phyloP scores from a whole-genome alignment of 2,113 vertebrate genomes.

The Eurystomus gularis region DNA sequence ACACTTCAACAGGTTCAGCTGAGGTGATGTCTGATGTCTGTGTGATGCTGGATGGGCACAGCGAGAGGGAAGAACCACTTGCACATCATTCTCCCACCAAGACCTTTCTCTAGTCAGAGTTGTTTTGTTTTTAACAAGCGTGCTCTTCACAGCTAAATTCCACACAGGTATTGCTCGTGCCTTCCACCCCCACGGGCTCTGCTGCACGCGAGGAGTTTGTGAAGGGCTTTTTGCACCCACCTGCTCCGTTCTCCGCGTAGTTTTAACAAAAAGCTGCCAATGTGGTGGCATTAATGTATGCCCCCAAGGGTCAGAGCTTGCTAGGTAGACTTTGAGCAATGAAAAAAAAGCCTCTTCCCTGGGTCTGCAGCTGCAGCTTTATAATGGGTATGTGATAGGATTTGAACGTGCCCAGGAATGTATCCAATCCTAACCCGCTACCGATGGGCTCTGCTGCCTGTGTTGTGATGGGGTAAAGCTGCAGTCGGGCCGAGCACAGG shows the following conservation, averaged over 20 bases:
- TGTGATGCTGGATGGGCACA: background rate
- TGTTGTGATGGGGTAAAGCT: background rate
- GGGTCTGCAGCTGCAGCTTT: background rate
- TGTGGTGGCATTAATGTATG: background rate
- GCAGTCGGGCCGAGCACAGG: background rate
- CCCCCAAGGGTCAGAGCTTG: background rate
- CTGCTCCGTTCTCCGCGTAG: background rate
- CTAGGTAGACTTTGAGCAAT: background rate
- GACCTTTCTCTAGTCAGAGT: background rate
- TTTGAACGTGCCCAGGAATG: background rate
- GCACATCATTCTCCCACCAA: background rate
- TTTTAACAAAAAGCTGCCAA: background rate
- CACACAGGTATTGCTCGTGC: background rate
- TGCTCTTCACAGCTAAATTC: background rate
- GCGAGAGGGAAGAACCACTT: background rate
- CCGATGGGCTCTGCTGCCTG: background rate
- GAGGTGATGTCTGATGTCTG: background rate
- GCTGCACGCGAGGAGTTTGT: background rate
- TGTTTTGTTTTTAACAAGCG: background rate
- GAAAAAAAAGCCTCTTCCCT: background rate
- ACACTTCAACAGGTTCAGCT: background rate
- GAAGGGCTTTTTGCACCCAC: background rate
- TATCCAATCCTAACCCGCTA: background rate
- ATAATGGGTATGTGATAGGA: background rate
- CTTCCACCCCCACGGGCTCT: background rate